phyloP scores from a whole-genome alignment of 2,888 invertebrate species.

The Acleris holmiana region DNA sequence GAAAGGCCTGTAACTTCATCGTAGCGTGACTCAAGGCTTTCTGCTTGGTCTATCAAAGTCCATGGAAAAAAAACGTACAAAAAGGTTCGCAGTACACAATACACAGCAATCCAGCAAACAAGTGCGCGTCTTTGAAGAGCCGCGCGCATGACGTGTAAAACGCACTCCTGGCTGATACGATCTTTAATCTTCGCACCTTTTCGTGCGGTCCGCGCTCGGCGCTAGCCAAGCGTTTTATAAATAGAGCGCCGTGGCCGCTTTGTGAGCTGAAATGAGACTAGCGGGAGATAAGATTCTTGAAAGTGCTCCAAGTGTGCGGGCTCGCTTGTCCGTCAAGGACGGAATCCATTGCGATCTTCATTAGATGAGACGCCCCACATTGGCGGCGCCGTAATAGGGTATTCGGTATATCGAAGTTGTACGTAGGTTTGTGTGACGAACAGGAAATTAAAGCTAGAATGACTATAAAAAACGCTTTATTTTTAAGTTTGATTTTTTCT shows the following conservation, averaged over 20 bases:
- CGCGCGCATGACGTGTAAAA: conserved; percentile 63
- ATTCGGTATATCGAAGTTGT: too few species aligned
- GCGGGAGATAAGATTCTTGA: conserved; percentile 74
- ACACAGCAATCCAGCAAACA: conserved; percentile 54
- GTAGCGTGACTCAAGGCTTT: conserved; percentile 3
- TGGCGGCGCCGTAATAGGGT: too few species aligned
- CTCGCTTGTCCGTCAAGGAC: conserved; percentile 57
- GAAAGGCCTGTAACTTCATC: neutral
- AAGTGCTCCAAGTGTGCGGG: conserved; percentile 67
- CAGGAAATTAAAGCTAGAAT: too few species aligned
- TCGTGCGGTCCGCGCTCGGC: conserved; percentile 60
- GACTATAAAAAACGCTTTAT: too few species aligned
- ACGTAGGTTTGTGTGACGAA: too few species aligned
- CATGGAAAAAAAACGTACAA: conserved; percentile 44
- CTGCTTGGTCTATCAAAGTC: conserved; percentile 22
- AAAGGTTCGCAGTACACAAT: conserved; percentile 51
- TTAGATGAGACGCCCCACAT: conserved; percentile 45
- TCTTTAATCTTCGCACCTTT: conserved; percentile 84
- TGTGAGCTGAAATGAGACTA: conserved; percentile 79
- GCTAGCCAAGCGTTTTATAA: conserved; percentile 71
- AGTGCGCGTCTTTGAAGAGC: conserved; percentile 58
- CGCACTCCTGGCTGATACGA: conserved; percentile 76
- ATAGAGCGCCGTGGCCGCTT: conserved; percentile 71
- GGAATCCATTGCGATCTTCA: conserved; percentile 70
- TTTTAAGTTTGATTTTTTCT: too few species aligned